These are phyloP conservation scores for Gandaritis pyraliata DNA, from an alignment of 2,888 invertebrate genomes.

Conservation along the genomic window DNA sequence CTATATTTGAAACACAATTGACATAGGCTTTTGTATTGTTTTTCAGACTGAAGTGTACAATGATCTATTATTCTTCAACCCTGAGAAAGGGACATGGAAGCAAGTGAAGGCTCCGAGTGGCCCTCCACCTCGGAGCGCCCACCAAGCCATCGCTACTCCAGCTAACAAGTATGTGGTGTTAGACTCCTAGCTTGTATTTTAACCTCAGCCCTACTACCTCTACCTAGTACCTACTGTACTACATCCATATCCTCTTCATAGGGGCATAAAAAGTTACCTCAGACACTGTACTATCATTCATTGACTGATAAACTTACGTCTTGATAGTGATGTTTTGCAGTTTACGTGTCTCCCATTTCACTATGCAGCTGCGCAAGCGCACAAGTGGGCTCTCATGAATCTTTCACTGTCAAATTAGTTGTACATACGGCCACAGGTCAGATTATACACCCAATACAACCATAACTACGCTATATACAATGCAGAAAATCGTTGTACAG, in stretches of 20 bases:
- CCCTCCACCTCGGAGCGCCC: slow-evolving; percentile 95
- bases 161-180: slow-evolving; percentile 81
- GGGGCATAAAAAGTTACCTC: too few relatives aligned
- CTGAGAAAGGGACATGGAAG: slow-evolving; percentile 91
- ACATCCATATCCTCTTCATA: too few relatives aligned
- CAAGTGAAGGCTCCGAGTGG: slow-evolving; percentile 91
- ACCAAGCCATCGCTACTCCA: slow-evolving; percentile 92
- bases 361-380: slow-evolving; percentile 96
- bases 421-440: not conserved
- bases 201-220: too few relatives aligned
- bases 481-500: not conserved
- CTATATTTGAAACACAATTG: too few relatives aligned
- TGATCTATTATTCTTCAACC: slow-evolving; percentile 93
- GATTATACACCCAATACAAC: too few relatives aligned
- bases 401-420: not conserved
- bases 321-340: slow-evolving; percentile 79
- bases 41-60: slow-evolving; percentile 93
- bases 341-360: slow-evolving; percentile 91
- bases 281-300: too few relatives aligned
- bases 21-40: not conserved
- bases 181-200: too few relatives aligned
- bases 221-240: too few relatives aligned
- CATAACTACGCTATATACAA: too few relatives aligned
- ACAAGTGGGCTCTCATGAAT: slow-evolving; percentile 78
- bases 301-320: slow-evolving; percentile 68